Conservation (phyloP, 1,140 invertebrate species). For the Aphidius gifuensis region DNA sequence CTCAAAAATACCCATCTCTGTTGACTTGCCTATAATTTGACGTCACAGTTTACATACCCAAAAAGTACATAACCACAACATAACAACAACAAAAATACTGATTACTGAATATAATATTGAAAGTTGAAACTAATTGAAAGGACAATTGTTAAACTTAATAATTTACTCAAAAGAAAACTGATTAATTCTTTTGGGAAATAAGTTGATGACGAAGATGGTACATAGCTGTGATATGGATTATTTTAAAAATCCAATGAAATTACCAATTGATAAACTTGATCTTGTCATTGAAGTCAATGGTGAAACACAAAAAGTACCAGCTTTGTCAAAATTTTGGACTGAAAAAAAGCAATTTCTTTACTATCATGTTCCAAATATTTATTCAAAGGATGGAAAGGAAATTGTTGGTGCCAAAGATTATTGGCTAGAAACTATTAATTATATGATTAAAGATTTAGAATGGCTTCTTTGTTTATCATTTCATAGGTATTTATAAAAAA, state of each 20-base stretch:
- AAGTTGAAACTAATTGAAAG: no score
- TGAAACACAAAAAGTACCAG: conserved; percentile 32
- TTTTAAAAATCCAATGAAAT: conserved; percentile 33
- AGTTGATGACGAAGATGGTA: no score
- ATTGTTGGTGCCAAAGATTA: conserved; percentile 54
- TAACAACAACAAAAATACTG: no score
- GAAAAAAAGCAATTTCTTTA: conserved; percentile 44
- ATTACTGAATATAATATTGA: no score
- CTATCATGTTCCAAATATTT: conserved; percentile 44
- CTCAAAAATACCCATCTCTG: no score
- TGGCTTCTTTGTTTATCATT: conserved; percentile 58
- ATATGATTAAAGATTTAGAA: conserved; percentile 58
- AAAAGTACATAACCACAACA: no score
- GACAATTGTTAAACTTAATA: no score
- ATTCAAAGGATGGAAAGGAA: conserved; percentile 40
- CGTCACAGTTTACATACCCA: no score
- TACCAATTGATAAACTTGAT: conserved; percentile 40
- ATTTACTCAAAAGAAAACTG: no score
- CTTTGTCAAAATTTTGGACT: conserved; percentile 46
- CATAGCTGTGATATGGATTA: no score
- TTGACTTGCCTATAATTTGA: no score
- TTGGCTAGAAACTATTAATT: conserved; percentile 59
- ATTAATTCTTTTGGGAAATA: no score
- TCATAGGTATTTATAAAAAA: conserved; percentile 44
- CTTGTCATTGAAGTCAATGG: conserved; percentile 36